These are phyloP conservation scores for Operophtera brumata DNA, from an alignment of 2,888 invertebrate genomes.

Conservation along the genomic window DNA sequence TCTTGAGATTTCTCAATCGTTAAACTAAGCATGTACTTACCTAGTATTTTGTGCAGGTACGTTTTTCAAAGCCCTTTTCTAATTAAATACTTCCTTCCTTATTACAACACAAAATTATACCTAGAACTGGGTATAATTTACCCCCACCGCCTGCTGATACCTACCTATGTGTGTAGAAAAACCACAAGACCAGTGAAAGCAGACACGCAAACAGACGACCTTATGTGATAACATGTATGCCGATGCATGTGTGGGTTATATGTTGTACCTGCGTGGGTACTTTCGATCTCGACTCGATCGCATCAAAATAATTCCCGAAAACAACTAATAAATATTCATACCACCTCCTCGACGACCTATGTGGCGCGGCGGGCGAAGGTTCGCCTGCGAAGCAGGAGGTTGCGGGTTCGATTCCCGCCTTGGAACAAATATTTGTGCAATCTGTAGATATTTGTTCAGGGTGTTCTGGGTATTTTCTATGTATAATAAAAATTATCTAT, in stretches of 20 bases:
- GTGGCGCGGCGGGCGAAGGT: too few species aligned
- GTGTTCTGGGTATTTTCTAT: too few species aligned
- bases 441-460: too few species aligned
- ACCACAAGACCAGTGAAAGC: constrained; percentile 51
- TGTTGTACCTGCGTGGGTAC: constrained; percentile 6
- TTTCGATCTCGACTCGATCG: constrained; percentile 18
- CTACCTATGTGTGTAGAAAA: constrained; percentile 34
- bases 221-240: constrained; percentile 26
- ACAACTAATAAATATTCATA: neutral
- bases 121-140: neutral
- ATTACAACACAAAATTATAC: neutral
- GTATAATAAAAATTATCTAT: too few species aligned
- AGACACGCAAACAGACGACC: constrained; percentile 37
- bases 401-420: too few species aligned
- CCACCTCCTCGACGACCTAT: too few species aligned
- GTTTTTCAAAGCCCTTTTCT: neutral
- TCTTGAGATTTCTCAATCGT: too few species aligned
- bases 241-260: neutral
- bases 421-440: too few species aligned
- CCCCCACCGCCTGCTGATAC: neutral
- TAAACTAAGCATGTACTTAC: too few species aligned
- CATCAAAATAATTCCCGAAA: constrained; percentile 7
- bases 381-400: too few species aligned
- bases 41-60: too few species aligned
- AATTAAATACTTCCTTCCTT: neutral